Base-by-base conservation (phyloP, 2,113 vertebrate species). In the Trogon melanurus region DNA sequence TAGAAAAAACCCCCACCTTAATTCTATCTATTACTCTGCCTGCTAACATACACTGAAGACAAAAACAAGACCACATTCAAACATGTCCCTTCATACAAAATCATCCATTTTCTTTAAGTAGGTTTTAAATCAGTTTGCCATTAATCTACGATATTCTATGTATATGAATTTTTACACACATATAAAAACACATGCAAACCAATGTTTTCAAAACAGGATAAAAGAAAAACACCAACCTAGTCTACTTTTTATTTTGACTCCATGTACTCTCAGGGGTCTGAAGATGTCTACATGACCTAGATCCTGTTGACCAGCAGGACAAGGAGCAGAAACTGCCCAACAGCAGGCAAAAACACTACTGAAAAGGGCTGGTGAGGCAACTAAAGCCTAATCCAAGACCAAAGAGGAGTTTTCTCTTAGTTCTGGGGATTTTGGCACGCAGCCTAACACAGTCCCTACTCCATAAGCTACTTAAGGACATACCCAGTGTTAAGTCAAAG, bases 11-110 rank as follows among this genome's bases (percentile, higher is more conserved):
- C 7, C 36, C 36, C 36, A 36, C n/a, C 44, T 45, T 44, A 54
- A 54, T 84, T 89, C 44, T 16, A 11, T 36, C 70, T 64, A 11
- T 11, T 25, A 41, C 32, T 50, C 45, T 64, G 45, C 67, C 34
- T 64, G 60, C 51, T 72, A 69, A 76, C 29, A 26, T 16, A 51
- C 5, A 15, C 9, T 53, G 21, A 27, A 22, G 22, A 47, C 27
- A 57, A 83, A 93, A 92, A 6, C 47, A 93, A 91, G 36, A 54
- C 23, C 0, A 1, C 25, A 19, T 29, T 62, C n/a, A 62, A 41
- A 17, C 27, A 62, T 41, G 29, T 80, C 6, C 48, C 11, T 29
- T 76, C 32, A 14, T 0, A 0, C 61, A 47, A 65, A 51, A 64
- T 16, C 38, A 26, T 17, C 29, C 6, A 48, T 75, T 76, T 75